These are phyloP conservation scores for Emmelina monodactyla DNA, from an alignment of 2,888 invertebrate genomes.

Conservation along the genomic window DNA sequence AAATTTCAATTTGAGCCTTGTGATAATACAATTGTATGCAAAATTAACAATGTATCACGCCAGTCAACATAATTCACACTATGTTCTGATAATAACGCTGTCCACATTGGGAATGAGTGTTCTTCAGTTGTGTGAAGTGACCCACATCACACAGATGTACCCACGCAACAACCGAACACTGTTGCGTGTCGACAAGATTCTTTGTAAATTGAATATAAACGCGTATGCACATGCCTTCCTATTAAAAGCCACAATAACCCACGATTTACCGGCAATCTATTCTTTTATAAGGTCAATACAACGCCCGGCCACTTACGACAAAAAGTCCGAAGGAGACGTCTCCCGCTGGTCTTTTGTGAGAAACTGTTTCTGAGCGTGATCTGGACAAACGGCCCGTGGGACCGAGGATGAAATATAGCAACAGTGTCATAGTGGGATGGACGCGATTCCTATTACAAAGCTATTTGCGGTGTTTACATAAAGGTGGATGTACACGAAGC, in stretches of 20 bases:
- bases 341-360: constrained; percentile 58
- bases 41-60: not conserved
- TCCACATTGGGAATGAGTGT: too few relatives aligned
- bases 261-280: constrained; percentile 64
- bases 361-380: constrained; percentile 39
- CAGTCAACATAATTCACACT: constrained; percentile 19
- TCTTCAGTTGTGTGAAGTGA: constrained; percentile 24
- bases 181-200: constrained; percentile 50
- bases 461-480: constrained; percentile 57
- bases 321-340: constrained; percentile 55
- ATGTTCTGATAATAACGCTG: too few relatives aligned
- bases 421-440: constrained; percentile 43
- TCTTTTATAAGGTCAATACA: constrained; percentile 48
- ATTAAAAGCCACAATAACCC: constrained; percentile 57
- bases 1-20: not conserved
- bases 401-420: constrained; percentile 50
- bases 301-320: constrained; percentile 59
- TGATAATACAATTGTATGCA: not conserved
- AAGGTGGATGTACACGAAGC: constrained; percentile 37
- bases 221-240: constrained; percentile 42
- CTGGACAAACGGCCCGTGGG: constrained; percentile 57
- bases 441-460: constrained; percentile 52
- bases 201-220: constrained; percentile 51
- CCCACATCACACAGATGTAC: constrained; percentile 43
- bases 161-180: constrained; percentile 39